Evolutionary conservation across 2,113 vertebrate genomes (phyloP), one percentile per base, ranked within the genome.

Genomic region (Shinisaurus crocodilurus): DNA sequence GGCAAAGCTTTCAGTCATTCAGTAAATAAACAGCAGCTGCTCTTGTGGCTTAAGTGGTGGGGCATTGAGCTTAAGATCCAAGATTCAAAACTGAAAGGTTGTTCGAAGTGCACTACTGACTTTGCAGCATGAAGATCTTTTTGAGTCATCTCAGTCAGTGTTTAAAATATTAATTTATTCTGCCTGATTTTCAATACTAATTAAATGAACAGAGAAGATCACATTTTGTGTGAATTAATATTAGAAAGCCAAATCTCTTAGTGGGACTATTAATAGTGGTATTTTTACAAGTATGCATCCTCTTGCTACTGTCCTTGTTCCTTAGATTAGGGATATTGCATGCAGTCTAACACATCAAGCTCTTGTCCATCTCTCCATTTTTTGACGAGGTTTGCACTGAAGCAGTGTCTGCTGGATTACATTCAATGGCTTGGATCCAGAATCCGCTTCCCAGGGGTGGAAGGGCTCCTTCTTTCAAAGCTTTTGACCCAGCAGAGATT

Each of bases 11-110:
- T 57, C 72, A 86, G 69, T 70, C 70, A 9, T 32, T 76, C 15
- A 40, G 72, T 87, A 76, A 87, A 75, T 54, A 86, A 75, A 57
- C n/a, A 76, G 40, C 40, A 60, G 85, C 50, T 87, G 70, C 85
- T 76, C 72, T 76, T 87, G n/a, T 43, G 72, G 72, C 27, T 60
- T 60, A 60, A 87, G 72, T 60, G 85, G n/a, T 60, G 72, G 72
- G 40, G 37, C 40, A 54, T 86, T 54, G 45, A 74, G 50, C 12
- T 57, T 18, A 67, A 37, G 25, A 43, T 67, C 25, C 48, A 45
- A 75, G 29, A 57, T 34, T 8, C 70, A 75, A 10, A 86, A 40
- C n/a, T 37, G 85, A 60, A 75, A 76, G 50, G n/a, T 57, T 57
- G 74, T 43, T 76, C 27, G n/a, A 76, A 87, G 50, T 86, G 84